Evolutionary conservation across 2,113 vertebrate species (phyloP).

Genomic region (Platycercus adscitus): DNA sequence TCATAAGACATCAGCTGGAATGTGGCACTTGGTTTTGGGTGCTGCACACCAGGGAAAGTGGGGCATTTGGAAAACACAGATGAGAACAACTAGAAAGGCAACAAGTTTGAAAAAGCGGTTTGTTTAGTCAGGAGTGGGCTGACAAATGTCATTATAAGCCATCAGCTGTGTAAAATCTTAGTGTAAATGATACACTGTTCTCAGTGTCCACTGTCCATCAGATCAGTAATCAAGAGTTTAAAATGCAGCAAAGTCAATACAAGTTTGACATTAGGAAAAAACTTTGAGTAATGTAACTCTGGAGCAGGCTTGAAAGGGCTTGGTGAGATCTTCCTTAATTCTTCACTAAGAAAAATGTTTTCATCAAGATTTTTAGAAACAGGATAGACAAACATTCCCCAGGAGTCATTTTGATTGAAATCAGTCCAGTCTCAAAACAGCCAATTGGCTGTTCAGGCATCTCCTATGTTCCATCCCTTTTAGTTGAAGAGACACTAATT

Average conservation of each 20-base stretch:
- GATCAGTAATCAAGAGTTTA: not conserved
- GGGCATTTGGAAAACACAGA: not conserved
- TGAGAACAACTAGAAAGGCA: accelerated
- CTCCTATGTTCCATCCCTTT: not conserved
- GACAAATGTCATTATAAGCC: not conserved
- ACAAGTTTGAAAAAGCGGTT: not conserved
- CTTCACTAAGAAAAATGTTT: not conserved
- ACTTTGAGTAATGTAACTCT: not conserved
- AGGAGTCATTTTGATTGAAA: not conserved
- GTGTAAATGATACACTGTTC: not conserved
- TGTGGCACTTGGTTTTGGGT: accelerated
- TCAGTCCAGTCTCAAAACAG: not conserved
- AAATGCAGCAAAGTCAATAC: not conserved
- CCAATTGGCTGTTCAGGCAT: not conserved
- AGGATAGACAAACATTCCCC: not conserved
- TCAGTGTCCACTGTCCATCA: not conserved
- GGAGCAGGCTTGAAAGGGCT: not conserved
- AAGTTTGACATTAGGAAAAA: not conserved
- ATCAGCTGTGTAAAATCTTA: not conserved
- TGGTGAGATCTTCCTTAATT: not conserved
- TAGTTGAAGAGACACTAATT: not conserved
- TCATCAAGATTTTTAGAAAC: not conserved
- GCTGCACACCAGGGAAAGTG: not conserved
- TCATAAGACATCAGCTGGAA: not conserved
- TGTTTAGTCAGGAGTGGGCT: not conserved